A percentile compares a stretch with the other conserved stretches of the same genome.
phyloP scores from a whole-genome alignment of 2,888 invertebrate genomes.

The Scelioninae gen. 2 region DNA sequence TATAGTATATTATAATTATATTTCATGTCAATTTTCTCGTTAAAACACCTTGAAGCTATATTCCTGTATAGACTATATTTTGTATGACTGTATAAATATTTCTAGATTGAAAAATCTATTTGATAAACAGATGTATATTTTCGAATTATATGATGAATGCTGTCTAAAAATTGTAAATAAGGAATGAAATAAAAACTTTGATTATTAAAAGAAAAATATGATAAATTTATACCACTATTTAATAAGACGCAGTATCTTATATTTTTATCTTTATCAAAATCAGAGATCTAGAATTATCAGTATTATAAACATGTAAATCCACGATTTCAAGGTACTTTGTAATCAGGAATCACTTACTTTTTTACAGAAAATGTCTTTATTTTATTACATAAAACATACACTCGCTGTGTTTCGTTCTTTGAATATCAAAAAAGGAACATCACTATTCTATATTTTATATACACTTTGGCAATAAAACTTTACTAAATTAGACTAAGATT shows the following conservation, averaged over 20 bases:
- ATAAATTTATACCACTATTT: neutral
- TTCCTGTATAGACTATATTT: too few relatives aligned
- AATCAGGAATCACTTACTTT: too few relatives aligned
- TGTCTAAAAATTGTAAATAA: constrained; percentile 11
- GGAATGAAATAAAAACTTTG: constrained; percentile 1
- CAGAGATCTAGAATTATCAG: constrained; percentile 4
- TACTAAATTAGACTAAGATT: neutral
- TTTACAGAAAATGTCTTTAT: constrained; percentile 17
- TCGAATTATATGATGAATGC: neutral
- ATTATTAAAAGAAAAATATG: constrained; percentile 10
- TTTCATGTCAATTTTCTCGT: too few relatives aligned
- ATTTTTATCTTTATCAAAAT: constrained; percentile 14
- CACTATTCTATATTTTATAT: constrained; percentile 22
- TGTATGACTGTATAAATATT: neutral
- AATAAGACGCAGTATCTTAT: neutral
- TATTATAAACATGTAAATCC: constrained; percentile 3
- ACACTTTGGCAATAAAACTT: constrained; percentile 15
- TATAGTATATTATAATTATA: too few relatives aligned
- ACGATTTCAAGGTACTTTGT: neutral
- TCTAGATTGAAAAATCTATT: neutral
- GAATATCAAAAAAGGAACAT: constrained; percentile 40
- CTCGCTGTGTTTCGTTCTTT: constrained; percentile 26
- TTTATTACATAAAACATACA: constrained; percentile 26
- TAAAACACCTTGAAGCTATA: too few relatives aligned
- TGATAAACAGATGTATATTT: neutral